Base-by-base conservation (phyloP, 2,797 vertebrate genomes). In the Malurus splendens region DNA sequence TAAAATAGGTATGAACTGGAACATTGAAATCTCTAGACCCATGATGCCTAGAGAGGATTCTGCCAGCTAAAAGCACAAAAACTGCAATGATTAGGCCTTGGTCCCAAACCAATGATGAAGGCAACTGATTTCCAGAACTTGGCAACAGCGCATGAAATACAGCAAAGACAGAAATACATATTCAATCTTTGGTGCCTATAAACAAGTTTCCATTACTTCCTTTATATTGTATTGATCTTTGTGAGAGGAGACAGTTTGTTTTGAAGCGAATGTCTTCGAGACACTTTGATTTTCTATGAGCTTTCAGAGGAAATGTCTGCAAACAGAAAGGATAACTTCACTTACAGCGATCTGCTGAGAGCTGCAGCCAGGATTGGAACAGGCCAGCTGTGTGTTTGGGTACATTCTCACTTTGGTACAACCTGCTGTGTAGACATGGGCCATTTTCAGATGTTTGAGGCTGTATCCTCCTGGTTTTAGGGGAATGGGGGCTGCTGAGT, bases 301-400 rank as follows among this genome's bases (percentile, higher is more conserved):
- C 19, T 79, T 76, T 38, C 22, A 70, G 61, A 79, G 36, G 47
- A 82, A 91, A 52, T 48, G 30, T 59, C 48, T 76, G 38, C 14
- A 55, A 70, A 78, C 56, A 61, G 44, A 71, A 80, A 39, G 9
- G 50, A 20, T 61, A 47, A 56, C 77, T 79, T 68, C 20, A 27
- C 23, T n/a, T 45, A 4, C 5, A 9, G 6, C 11, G n/a, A 70
- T 51, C 33, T 33, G 10, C 50, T n/a, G 52, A 70, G 33, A 0
- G 0, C 47, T 75, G 62, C 18, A 38, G 19, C n/a, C 2, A 0
- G 44, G 36, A 23, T 28, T 38, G 30, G 47, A 82, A 4, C 2
- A 9, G 5, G 41, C 54, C 10, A 6, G 82, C 84, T 55, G 4
- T 45, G 18, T 11, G 33, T 71, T n/a, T 32, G 38, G 60, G 10